Evolutionary conservation across 2,797 vertebrate genomes (phyloP).

Genomic region (Melopsittacus undulatus): DNA sequence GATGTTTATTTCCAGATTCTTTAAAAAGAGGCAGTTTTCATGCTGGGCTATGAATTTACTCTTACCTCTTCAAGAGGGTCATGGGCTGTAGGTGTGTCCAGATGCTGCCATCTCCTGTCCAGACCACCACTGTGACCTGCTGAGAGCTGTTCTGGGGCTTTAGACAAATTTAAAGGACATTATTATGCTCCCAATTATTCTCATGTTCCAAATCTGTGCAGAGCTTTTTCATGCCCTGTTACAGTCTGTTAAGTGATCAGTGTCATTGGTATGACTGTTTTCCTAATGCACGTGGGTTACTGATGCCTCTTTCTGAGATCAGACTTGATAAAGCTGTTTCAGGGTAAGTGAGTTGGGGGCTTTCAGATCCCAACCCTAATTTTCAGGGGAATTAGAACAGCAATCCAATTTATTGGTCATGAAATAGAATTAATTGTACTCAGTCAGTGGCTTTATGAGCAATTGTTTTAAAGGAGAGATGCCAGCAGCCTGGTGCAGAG

Average conservation of each 20-base stretch:
- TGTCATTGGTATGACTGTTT: not conserved
- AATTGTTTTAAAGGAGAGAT: not conserved
- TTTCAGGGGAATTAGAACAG: not conserved
- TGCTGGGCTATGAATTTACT: not conserved
- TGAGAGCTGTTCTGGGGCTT: not conserved
- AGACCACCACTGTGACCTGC: not conserved
- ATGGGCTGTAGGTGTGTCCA: not conserved
- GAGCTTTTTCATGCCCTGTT: not conserved
- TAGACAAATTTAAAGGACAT: not conserved
- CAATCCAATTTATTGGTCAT: not conserved
- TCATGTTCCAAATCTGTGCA: not conserved
- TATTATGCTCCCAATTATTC: not conserved
- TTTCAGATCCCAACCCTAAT: not conserved
- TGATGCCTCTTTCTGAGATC: not conserved
- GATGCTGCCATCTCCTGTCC: slow-evolving; percentile 39
- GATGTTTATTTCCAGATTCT: not conserved
- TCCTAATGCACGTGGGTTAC: not conserved
- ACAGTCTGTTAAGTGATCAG: not conserved
- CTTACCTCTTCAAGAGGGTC: not conserved
- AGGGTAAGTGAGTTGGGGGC: not conserved
- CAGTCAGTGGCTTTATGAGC: not conserved
- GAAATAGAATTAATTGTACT: not conserved
- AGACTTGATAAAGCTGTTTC: not conserved
- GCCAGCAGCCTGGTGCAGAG: not conserved
- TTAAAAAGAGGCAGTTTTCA: not conserved